Evolutionary conservation across 2,797 vertebrate genomes (phyloP).

Genomic region (Pampus argenteus): DNA sequence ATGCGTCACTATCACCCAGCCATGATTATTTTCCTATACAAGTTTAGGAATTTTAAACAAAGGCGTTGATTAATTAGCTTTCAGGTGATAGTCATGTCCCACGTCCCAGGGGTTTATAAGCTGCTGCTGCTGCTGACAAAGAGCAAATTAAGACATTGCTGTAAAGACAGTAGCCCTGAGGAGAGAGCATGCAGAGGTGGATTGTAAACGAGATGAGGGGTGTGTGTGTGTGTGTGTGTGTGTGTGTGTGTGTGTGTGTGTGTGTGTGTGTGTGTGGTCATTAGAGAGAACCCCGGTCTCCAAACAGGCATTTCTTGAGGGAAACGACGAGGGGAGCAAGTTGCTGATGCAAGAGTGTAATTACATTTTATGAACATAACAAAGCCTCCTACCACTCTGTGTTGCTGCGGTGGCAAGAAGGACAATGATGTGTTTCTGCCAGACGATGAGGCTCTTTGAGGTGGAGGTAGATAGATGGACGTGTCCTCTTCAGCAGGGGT

Average conservation of each 20-base stretch:
- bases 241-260: too few relatives aligned
- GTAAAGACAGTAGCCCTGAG: background rate
- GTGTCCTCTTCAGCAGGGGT: background rate
- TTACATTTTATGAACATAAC: conserved; percentile 37
- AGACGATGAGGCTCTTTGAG: conserved; percentile 11
- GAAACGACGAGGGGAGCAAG: background rate
- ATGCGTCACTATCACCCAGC: background rate
- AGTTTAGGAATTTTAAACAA: background rate
- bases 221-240: too few relatives aligned
- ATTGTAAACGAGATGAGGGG: background rate
- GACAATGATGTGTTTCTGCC: conserved; percentile 10
- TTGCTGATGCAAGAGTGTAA: conserved; percentile 32
- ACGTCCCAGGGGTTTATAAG: background rate
- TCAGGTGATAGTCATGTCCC: background rate
- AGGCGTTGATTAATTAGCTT: background rate
- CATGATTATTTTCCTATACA: background rate
- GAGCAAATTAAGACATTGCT: conserved; percentile 15
- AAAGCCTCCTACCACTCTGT: conserved; percentile 1
- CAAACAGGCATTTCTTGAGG: background rate
- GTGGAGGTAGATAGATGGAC: conserved; percentile 13
- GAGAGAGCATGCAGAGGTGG: background rate
- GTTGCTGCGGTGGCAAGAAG: fast-evolving
- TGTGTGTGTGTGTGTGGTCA: too few relatives aligned
- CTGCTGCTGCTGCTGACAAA: conserved; percentile 19
- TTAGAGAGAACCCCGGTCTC: conserved; percentile 16